Evolutionary conservation across 30 jellyfish, hydroid and myxozoan species (phyloP).

Genomic region (Turritopsis dohrnii): DNA sequence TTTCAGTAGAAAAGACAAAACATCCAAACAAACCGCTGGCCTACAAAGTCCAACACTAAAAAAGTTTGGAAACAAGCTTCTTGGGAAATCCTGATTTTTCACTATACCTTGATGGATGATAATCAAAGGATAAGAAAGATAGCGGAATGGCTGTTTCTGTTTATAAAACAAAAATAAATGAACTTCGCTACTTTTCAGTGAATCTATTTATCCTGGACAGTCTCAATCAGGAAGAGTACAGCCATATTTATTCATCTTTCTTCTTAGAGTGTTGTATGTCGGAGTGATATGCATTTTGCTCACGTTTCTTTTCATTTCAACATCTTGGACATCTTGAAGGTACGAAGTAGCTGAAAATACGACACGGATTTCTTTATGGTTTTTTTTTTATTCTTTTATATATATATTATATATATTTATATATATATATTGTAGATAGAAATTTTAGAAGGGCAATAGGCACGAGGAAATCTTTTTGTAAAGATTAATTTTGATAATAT

Average conservation of each 20-base stretch:
- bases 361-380: neutral
- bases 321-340: no score
- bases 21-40: neutral
- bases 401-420: no score
- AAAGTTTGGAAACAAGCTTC: neutral
- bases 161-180: neutral
- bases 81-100: neutral
- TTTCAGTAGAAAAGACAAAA: neutral
- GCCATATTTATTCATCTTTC: no score
- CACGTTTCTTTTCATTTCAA: no score
- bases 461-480: neutral
- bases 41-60: neutral
- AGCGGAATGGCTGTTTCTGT: neutral
- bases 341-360: no score
- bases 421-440: neutral
- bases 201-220: no score
- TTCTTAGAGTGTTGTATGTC: no score
- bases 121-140: no score
- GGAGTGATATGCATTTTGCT: no score
- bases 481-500: neutral
- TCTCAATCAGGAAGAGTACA: no score
- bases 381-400: neutral
- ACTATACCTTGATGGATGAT: neutral
- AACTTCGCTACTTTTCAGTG: no score
- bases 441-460: neutral